Evolutionary conservation across 1,140 invertebrate genomes (phyloP).

Genomic region (Zaprionus lachaisei): DNA sequence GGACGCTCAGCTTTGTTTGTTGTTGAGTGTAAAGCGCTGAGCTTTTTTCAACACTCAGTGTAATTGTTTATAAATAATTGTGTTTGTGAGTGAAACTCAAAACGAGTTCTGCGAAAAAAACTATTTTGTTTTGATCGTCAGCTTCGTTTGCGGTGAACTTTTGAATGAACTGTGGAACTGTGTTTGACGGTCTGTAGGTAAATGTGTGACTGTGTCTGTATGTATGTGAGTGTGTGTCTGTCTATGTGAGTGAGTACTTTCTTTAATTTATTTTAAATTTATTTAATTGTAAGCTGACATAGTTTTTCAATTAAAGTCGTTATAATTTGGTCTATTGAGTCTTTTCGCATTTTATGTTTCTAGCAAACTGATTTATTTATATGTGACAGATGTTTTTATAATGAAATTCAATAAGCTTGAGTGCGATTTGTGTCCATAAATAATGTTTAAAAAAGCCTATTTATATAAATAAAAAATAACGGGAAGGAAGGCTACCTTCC

Average conservation of each 20-base stretch:
- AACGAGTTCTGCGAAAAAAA: constrained; percentile 53
- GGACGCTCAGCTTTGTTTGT: constrained; percentile 7
- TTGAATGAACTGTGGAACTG: constrained; percentile 1
- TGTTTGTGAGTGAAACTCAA: constrained; percentile 61
- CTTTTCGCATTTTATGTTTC: not conserved
- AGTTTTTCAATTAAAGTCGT: constrained; percentile 23
- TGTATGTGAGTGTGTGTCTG: not conserved
- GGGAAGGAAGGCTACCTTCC: too few species aligned
- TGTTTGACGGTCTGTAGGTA: constrained; percentile 5
- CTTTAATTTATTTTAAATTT: constrained; percentile 31
- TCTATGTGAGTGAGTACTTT: constrained; percentile 4
- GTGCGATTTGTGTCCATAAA: constrained; percentile 4
- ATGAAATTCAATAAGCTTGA: not conserved
- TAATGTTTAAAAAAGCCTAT: not conserved
- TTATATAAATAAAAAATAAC: too few species aligned
- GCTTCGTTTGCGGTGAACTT: constrained; percentile 50
- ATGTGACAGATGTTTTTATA: not conserved
- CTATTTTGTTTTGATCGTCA: constrained; percentile 75
- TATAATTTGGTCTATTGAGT: not conserved
- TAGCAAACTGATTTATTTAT: not conserved
- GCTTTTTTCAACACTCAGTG: constrained; percentile 23
- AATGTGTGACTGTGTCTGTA: not conserved
- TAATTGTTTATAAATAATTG: constrained; percentile 34
- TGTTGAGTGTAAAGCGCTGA: constrained; percentile 42
- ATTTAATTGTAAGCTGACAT: constrained; percentile 66